phyloP scores from a whole-genome alignment of 2,888 invertebrate genomes.

The Lysandra bellargus region DNA sequence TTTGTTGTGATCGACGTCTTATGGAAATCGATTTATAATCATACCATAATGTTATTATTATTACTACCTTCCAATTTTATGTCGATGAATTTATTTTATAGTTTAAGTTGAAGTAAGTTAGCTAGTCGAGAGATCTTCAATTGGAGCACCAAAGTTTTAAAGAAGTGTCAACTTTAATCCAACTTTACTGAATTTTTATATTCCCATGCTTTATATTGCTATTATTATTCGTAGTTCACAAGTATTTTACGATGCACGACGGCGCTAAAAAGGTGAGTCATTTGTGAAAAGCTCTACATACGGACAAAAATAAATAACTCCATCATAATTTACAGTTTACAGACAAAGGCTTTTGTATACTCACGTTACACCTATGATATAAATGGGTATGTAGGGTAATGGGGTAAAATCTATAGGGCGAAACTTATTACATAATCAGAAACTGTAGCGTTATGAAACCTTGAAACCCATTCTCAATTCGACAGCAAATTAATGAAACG shows the following conservation, averaged over 20 bases:
- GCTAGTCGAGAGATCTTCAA: not conserved
- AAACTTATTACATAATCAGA: slow-evolving; percentile 24
- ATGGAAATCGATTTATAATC: not conserved
- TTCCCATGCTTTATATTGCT: not conserved
- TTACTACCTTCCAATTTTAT: not conserved
- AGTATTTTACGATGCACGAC: not conserved
- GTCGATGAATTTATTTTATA: not conserved
- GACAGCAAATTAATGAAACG: slow-evolving; percentile 49
- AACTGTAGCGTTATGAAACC: slow-evolving; percentile 28
- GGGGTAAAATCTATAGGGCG: slow-evolving; percentile 8
- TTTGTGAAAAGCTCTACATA: not conserved
- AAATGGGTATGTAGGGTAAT: slow-evolving; percentile 12
- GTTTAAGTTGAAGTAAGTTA: no score
- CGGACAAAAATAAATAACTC: not conserved
- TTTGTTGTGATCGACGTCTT: not conserved
- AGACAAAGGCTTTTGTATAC: not conserved
- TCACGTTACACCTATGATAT: not conserved
- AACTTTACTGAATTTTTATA: not conserved
- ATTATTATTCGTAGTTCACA: not conserved
- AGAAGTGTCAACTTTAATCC: not conserved
- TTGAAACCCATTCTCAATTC: slow-evolving; percentile 33
- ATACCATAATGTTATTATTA: not conserved
- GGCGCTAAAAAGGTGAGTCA: not conserved
- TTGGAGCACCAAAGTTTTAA: not conserved
- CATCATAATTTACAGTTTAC: not conserved